phyloP scores from a whole-genome alignment of 2,888 invertebrate species.

The Drosophila prolongata region DNA sequence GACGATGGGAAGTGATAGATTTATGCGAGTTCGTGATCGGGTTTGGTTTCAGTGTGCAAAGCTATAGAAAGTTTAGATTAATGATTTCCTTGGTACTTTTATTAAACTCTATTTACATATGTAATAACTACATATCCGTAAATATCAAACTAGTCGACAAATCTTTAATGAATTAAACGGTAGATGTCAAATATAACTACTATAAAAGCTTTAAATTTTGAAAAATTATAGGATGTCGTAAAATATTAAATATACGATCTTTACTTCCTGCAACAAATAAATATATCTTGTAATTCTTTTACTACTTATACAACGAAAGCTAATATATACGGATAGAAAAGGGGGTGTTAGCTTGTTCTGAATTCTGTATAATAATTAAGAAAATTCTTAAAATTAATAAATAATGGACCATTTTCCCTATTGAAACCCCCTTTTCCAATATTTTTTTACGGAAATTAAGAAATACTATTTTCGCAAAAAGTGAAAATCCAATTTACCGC shows the following conservation, averaged over 20 bases:
- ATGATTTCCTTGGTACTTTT: constrained; percentile 9
- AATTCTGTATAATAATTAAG: no score
- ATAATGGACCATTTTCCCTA: neutral
- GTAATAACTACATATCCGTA: no score
- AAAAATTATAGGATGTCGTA: neutral
- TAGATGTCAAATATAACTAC: no score
- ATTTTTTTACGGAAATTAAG: neutral
- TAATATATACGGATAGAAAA: no score
- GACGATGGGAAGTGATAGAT: constrained; percentile 63
- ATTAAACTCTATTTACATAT: no score
- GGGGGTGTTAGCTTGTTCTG: no score
- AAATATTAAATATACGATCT: neutral
- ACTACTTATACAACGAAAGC: no score
- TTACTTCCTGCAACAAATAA: neutral
- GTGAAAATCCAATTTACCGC: neutral
- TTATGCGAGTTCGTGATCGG: constrained; percentile 68
- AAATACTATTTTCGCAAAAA: constrained; percentile 4
- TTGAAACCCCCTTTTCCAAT: neutral
- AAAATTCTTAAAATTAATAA: neutral
- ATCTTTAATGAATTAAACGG: neutral
- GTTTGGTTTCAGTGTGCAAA: constrained; percentile 3
- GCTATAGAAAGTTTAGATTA: constrained; percentile 22
- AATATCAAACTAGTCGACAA: neutral
- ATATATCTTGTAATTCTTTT: no score
- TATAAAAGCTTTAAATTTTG: neutral